Conservation (phyloP, 2,797 vertebrate species). For the Oreortyx pictus region DNA sequence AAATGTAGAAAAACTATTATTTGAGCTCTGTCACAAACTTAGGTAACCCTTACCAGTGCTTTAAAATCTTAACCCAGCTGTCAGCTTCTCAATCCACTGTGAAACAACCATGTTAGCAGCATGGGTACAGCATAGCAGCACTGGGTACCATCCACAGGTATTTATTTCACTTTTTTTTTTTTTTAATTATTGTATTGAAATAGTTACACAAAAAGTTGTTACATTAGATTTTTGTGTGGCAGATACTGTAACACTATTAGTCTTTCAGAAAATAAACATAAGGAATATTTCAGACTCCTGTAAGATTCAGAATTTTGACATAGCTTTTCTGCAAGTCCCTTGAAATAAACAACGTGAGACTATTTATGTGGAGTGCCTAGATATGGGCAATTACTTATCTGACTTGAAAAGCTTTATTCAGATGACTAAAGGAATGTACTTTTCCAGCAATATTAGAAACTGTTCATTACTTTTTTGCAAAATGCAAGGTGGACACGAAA, state of each 20-base stretch:
- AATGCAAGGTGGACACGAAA: neutral
- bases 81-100: neutral
- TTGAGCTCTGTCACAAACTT: neutral
- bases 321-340: neutral
- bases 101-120: neutral
- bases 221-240: neutral
- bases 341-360: neutral
- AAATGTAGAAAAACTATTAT: neutral
- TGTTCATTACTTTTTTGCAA: neutral
- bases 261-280: neutral
- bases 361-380: neutral
- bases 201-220: neutral
- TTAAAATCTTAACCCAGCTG: neutral
- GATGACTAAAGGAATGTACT: neutral
- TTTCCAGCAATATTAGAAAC: neutral
- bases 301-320: neutral
- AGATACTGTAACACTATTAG: neutral
- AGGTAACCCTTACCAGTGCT: neutral
- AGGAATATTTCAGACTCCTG: neutral
- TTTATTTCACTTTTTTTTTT: neutral
- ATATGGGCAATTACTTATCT: neutral
- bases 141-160: neutral
- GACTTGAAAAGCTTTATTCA: neutral
- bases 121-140: neutral
- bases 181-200: neutral